Evolutionary conservation across 2,113 vertebrate genomes (phyloP), one percentile per base, ranked within the genome.

Genomic region (Lepus europaeus): DNA sequence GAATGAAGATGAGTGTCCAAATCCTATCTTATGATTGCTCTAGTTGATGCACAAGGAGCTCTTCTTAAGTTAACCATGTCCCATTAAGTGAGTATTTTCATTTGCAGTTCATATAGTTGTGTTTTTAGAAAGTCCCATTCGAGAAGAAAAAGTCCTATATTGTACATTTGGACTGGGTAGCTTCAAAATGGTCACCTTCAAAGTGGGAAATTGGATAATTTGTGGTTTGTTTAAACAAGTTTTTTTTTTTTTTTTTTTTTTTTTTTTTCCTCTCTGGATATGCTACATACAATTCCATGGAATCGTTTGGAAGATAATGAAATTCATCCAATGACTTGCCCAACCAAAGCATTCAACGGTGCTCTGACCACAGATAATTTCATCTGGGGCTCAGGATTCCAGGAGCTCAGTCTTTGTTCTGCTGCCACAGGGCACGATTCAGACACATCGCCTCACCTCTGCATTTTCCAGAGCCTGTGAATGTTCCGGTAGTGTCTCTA

Each of bases 141-240:
- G 6, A 45, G 39, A 45, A 45, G 39, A 45, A 45, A 45, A 45
- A 45, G 39, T 45, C 49, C 31, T 56, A 8, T 27, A 59, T 19
- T n/a, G 19, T 8, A 22, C n/a, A 63, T 56, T 93, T 94, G 73
- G 81, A 63, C 45, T 22, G 20, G 16, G 45, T 72, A 68, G 45
- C 27, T 85, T 27, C 49, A 91, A 86, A 73, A 79, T 36, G 22
- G 39, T 77, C 81, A 36, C 82, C 92, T 69, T 85, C 69, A 45
- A 69, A 33, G 91, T 53, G 89, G 66, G 9, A 83, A 90, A 87
- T 88, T 69, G 81, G 73, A n/a, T 77, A 14, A 90, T 94, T 77
- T 68, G 68, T 78, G 36, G 68, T 93, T 86, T 91, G 79, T 39
- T 82, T 96, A 61, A 91, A 93, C 8, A 78, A 91, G 61, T 25